A percentile compares a stretch with the other conserved stretches of the same genome.
Evolutionary conservation across 2,113 vertebrate genomes (phyloP).

Genomic region (Lagenorhynchus albirostris): DNA sequence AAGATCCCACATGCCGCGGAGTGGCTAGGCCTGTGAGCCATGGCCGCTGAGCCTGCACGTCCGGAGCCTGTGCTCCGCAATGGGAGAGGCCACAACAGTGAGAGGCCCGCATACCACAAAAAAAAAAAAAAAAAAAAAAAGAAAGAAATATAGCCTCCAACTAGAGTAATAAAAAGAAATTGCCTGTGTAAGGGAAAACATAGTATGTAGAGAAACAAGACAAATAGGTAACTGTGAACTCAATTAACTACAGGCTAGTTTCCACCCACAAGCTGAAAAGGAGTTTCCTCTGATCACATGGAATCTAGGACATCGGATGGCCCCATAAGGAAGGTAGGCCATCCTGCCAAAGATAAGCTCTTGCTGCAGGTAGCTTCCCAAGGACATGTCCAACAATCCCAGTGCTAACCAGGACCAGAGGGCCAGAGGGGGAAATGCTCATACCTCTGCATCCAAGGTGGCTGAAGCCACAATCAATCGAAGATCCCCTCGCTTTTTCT

Average conservation of each 20-base stretch:
- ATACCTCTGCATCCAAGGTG: constrained; percentile 98
- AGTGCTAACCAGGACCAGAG: not conserved
- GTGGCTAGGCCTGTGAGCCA: too few relatives aligned
- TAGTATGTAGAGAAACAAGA: constrained; percentile 6
- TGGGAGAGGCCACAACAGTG: too few relatives aligned
- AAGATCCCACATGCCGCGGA: too few relatives aligned
- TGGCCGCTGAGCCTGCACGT: too few relatives aligned
- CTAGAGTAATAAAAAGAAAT: not conserved
- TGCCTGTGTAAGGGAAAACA: not conserved
- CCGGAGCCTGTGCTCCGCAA: too few relatives aligned
- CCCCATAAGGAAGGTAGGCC: not conserved
- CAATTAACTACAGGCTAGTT: constrained; percentile 43
- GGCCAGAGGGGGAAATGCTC: not conserved
- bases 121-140: not conserved
- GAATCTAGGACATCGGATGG: constrained; percentile 55
- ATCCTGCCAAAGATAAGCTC: not conserved
- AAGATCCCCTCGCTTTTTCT: constrained; percentile 96
- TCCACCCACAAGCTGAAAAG: constrained; percentile 47
- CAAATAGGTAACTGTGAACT: constrained; percentile 10
- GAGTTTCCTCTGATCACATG: not conserved
- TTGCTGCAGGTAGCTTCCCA: not conserved
- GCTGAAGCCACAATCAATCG: constrained; percentile 96
- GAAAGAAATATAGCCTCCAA: not conserved
- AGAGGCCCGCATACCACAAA: too few relatives aligned
- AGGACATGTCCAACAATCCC: not conserved